Evolutionary conservation across 2,113 vertebrate species (phyloP).

Genomic region (Phasianus colchicus): DNA sequence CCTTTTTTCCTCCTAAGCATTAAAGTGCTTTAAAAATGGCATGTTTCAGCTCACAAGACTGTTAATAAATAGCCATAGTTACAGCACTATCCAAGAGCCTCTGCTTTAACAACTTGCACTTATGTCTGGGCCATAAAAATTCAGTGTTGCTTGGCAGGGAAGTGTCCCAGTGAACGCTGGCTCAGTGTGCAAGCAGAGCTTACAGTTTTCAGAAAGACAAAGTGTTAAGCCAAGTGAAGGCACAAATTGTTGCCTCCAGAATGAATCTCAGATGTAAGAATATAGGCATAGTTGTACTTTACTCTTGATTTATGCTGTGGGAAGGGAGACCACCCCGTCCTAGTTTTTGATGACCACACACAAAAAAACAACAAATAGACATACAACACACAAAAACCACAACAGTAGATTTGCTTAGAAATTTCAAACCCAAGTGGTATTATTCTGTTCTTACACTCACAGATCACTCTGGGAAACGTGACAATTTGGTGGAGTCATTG

Average conservation of each 20-base stretch:
- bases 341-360: neutral
- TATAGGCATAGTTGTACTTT: neutral
- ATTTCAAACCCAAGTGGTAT: neutral
- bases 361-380: neutral
- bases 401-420: neutral
- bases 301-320: neutral
- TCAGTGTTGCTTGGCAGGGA: conserved; percentile 1
- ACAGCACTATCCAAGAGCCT: neutral
- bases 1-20: neutral
- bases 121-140: conserved; percentile 10
- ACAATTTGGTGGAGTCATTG: neutral
- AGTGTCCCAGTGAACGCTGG: neutral
- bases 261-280: neutral
- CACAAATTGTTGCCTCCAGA: neutral
- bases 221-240: neutral
- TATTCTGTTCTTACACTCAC: neutral
- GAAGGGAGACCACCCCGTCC: neutral
- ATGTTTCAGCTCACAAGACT: neutral
- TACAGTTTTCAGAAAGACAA: neutral
- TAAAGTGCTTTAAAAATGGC: neutral
- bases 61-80: conserved; percentile 16
- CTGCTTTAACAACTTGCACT: neutral
- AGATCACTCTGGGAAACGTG: neutral
- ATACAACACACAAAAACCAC: neutral
- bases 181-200: neutral